Evolutionary conservation across 1,140 invertebrate genomes (phyloP).

Genomic region (Lordiphosa mommai): DNA sequence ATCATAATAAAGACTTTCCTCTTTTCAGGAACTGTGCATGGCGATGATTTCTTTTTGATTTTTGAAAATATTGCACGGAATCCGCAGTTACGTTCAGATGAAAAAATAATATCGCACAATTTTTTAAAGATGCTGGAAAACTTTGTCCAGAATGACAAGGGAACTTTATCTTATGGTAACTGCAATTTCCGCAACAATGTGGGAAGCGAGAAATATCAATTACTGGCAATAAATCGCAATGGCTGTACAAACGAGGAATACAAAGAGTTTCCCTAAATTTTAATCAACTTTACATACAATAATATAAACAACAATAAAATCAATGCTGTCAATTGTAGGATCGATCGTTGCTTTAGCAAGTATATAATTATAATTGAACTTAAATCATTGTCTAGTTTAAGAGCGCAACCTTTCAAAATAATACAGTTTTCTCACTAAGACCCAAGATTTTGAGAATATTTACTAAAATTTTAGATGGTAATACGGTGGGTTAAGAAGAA

Average conservation of each 20-base stretch:
- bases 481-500: too few species aligned
- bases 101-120: conserved; percentile 30
- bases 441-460: too few species aligned
- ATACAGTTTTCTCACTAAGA: too few species aligned
- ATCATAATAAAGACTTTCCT: not conserved
- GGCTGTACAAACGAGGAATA: conserved; percentile 21
- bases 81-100: conserved; percentile 18
- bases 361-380: too few species aligned
- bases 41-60: conserved; percentile 57
- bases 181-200: conserved; percentile 26
- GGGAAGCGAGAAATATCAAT: conserved; percentile 5
- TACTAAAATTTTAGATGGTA: too few species aligned
- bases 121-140: conserved; percentile 46
- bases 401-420: too few species aligned
- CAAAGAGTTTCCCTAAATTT: conserved; percentile 12
- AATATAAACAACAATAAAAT: too few species aligned
- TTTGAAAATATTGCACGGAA: conserved; percentile 12
- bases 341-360: too few species aligned
- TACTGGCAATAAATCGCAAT: conserved; percentile 8
- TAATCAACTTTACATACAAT: too few species aligned
- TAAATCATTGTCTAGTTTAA: too few species aligned
- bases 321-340: too few species aligned
- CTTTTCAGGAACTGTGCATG: conserved; percentile 47
- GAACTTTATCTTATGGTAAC: conserved; percentile 9
- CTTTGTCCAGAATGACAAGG: conserved; percentile 17